These are phyloP conservation scores for Eupeodes latifasciatus DNA, from an alignment of 2,888 invertebrate species.

Conservation along the genomic window DNA sequence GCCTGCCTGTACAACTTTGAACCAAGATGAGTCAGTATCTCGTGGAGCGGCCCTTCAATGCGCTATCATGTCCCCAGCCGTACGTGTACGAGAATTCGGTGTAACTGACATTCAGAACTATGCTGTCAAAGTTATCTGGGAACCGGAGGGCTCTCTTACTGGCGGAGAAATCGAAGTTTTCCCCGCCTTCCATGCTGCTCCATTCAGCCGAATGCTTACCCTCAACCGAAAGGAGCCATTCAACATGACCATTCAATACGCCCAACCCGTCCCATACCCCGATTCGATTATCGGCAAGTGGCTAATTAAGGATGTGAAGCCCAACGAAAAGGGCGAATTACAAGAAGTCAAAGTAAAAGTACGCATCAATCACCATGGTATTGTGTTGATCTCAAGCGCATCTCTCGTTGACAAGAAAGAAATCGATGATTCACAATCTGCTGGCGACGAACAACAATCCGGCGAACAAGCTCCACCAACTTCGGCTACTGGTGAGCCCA, in stretches of 20 bases:
- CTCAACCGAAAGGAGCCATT: constrained; percentile 96
- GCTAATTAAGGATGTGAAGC: constrained; percentile 92
- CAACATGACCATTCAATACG: constrained; percentile 93
- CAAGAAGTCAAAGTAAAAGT: constrained; percentile 98
- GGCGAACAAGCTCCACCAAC: constrained; percentile 78
- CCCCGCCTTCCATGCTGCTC: constrained; percentile 93
- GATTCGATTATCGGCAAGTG: constrained; percentile 93
- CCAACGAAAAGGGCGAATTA: constrained; percentile 94
- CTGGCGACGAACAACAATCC: constrained; percentile 69
- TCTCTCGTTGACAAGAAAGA: constrained; percentile 91
- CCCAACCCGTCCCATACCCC: constrained; percentile 90
- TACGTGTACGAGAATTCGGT: constrained; percentile 97
- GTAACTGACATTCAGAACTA: constrained; percentile 97
- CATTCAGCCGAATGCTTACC: constrained; percentile 97
- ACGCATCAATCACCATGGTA: constrained; percentile 96
- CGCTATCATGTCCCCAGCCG: constrained; percentile 98
- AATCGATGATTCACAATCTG: constrained; percentile 80
- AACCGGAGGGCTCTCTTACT: constrained; percentile 87
- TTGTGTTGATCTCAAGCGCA: constrained; percentile 94
- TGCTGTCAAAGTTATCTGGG: constrained; percentile 93
- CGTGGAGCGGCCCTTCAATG: constrained; percentile 98
- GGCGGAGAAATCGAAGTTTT: constrained; percentile 95
- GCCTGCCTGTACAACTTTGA: constrained; percentile 96
- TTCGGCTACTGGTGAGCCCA: constrained; percentile 83
- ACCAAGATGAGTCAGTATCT: constrained; percentile 98